Conservation (phyloP, 2,797 vertebrate species). For the Lepidocolaptes lacrymiger region DNA sequence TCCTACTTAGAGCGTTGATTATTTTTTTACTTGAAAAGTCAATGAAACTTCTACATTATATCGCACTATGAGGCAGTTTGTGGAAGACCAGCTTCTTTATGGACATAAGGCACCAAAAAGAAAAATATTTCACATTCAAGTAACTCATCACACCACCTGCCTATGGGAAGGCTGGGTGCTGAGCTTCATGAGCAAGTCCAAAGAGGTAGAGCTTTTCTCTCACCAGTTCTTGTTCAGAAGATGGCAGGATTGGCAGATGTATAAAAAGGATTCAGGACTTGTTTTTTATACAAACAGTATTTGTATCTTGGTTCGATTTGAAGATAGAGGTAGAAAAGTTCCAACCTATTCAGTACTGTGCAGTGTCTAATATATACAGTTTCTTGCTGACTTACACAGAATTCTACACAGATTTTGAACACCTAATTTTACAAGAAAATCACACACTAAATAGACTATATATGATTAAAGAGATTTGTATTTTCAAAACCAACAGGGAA, state of each 20-base stretch:
- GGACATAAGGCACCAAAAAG: background rate
- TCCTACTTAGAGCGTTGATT: background rate
- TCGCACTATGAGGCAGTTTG: background rate
- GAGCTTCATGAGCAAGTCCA: background rate
- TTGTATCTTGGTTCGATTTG: background rate
- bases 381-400: background rate
- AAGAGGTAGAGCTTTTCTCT: background rate
- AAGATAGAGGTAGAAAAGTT: background rate
- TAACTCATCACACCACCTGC: background rate
- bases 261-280: background rate
- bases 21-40: background rate
- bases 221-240: background rate
- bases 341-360: background rate
- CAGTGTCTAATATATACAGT: background rate
- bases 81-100: background rate
- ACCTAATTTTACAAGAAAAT: background rate
- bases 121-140: background rate
- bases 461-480: background rate
- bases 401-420: background rate
- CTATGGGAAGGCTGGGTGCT: background rate
- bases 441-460: background rate
- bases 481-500: constrained; percentile 8
- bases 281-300: background rate
- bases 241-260: background rate
- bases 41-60: background rate